Percentiles rank a stretch among this genome's conserved stretches.
Conservation (phyloP, 2,797 vertebrate species). For the Phylloscopus collybita region DNA sequence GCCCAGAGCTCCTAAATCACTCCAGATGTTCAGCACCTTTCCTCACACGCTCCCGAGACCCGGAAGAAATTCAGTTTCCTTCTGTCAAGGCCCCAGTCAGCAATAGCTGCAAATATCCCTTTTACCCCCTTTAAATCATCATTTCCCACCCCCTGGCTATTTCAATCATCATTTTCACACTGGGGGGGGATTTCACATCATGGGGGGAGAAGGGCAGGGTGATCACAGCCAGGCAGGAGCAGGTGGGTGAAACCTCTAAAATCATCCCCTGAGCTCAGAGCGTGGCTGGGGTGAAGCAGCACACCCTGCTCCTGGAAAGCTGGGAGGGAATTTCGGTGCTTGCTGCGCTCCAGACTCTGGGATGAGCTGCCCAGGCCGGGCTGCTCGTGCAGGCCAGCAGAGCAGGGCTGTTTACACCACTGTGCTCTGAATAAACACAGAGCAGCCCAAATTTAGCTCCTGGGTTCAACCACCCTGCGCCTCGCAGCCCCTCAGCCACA, state of each 20-base stretch:
- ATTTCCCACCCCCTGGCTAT: background rate
- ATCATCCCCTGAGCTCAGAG: background rate
- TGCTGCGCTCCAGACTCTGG: background rate
- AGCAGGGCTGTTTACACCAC: background rate
- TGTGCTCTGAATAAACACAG: background rate
- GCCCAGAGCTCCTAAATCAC: background rate
- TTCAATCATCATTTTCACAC: conserved; percentile 48
- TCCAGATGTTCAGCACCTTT: conserved; percentile 28
- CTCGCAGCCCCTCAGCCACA: background rate
- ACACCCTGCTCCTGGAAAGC: background rate
- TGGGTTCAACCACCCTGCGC: background rate
- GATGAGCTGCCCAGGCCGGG: background rate
- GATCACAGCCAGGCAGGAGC: background rate
- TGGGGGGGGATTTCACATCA: background rate
- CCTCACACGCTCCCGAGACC: background rate
- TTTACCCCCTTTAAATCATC: conserved; percentile 33
- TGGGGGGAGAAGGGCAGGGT: background rate
- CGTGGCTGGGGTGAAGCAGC: background rate
- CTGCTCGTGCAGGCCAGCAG: background rate
- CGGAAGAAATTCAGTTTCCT: conserved; percentile 24
- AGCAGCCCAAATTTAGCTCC: background rate
- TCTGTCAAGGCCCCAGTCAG: conserved; percentile 19
- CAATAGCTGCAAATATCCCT: background rate
- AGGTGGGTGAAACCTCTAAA: background rate
- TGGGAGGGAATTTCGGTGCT: accelerated